Evolutionary conservation across 2,888 invertebrate species (phyloP), one percentile per base, ranked within the genome.

Genomic region (Philonicus albiceps): DNA sequence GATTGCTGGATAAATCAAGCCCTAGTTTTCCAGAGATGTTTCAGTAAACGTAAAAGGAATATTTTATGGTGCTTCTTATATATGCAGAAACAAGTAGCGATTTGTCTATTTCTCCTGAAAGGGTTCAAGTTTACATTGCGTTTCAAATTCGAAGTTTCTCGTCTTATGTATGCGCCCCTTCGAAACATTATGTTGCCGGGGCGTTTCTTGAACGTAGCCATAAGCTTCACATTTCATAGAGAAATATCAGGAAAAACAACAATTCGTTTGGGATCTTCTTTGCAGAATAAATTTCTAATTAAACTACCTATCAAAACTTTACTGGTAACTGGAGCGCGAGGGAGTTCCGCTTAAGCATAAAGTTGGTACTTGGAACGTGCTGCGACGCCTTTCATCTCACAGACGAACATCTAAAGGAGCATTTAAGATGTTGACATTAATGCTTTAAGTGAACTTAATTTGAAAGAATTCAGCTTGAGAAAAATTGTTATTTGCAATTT

Each of bases 241-340:
- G 16, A 81, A 34, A 30, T 81, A 13, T 37, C 30, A 30, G 34
- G n/a, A 55, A 31, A 19, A 55, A 49, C 53, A 81, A 81, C 55
- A 81, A 34, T 81, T 64, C 55, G 64, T 55, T 30, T 34, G n/a
- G 55, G 80, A 80, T 31, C 55, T 55, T 49, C 80, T 49, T 31
- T 34, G 55, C 19, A 30, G 34, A 81, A 81, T 81, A 49, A 81
- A 81, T 43, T 81, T 81, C 81, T 81, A 81, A 81, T 81, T 81
- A 81, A 81, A 81, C 81, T 81, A 81, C 81, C 81, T 81, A 53
- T 64, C 31, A 81, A 81, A 81, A 81, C 31, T 81, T 81, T 19
- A 55, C 34, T 81, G 34, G 30, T 81, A 81, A 64, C 49, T 81
- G 49, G 81, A 81, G 81, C 81, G 81, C 64, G 34, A 55, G 49